A percentile compares a stretch with the other conserved stretches of the same genome.
Conservation (phyloP, 2,113 vertebrate genomes). For the Oxyruncus cristatus region DNA sequence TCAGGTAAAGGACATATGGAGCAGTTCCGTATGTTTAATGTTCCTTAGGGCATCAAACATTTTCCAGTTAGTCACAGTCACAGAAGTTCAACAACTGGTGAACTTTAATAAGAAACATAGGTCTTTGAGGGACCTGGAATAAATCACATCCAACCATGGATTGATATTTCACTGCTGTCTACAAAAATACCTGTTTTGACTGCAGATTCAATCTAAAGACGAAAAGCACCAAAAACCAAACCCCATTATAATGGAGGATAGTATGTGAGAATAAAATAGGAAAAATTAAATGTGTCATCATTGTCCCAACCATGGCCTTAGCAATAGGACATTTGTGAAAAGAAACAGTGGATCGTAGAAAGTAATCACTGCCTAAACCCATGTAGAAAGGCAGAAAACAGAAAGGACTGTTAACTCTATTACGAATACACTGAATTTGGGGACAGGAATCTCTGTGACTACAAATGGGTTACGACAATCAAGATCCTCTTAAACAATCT, state of each 20-base stretch:
- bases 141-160: background rate
- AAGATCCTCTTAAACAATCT: background rate
- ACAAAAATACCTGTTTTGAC: background rate
- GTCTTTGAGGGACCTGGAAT: background rate
- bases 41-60: background rate
- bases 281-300: background rate
- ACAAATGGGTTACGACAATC: background rate
- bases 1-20: background rate
- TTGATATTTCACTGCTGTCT: background rate
- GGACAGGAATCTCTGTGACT: background rate
- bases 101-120: background rate
- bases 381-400: background rate
- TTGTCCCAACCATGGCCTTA: background rate
- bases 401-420: background rate
- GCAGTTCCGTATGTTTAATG: background rate
- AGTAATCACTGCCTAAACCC: background rate
- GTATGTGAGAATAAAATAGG: background rate
- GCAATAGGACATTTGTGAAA: background rate
- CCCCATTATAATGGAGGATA: background rate
- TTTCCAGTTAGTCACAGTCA: background rate
- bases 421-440: background rate
- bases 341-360: background rate
- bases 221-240: background rate
- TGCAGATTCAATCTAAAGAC: background rate
- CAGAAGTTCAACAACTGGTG: background rate